Base-by-base conservation (phyloP, 1,140 invertebrate genomes). In the Zaprionus nigranus region DNA sequence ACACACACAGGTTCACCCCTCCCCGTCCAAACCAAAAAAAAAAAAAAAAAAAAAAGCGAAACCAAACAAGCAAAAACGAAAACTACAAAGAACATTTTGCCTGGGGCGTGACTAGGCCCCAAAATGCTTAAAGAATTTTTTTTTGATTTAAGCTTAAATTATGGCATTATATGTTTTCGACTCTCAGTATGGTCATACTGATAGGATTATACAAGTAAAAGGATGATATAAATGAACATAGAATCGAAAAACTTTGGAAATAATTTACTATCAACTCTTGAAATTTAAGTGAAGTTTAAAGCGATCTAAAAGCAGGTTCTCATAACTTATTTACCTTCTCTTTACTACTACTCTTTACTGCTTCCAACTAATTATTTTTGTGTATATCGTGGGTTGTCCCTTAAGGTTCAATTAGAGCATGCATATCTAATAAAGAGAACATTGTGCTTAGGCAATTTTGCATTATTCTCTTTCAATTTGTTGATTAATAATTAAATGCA, bases 401-500 rank as follows among this genome's bases (percentile, higher is more conserved):
- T 22, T 11, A 5, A 24, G 46, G 46, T 20, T 17, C 7, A n/a
- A 20, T 49, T 49, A 20, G n/a, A 2, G 20, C 17, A 20, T 49
- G n/a, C 22, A 63, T 43, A 59, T 53, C 49, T 36, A 20, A 36
- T 36, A 20, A 36, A 28, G 57, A 46, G 36, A 12, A 3, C 3
- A 34, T 56, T 58, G 40, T 17, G 24, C n/a, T 38, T 6, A 20
- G 34, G 57, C 12, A 38, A 40, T 46, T 60, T 57, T 83, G 54
- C 71, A 83, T 83, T 76, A 84, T 83, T 70, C 64, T 69, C 68
- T 70, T 87, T 74, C 58, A 82, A 82, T 87, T 78, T 78, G 69
- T 74, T 51, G 66, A 82, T 80, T 59, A 80, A 87, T 87, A 68
- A 79, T 87, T 26, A 68, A 79, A 73, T 30, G 28, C 51, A 40